Base-by-base conservation (phyloP, 2,888 invertebrate genomes). In the Boloria euphrosyne region DNA sequence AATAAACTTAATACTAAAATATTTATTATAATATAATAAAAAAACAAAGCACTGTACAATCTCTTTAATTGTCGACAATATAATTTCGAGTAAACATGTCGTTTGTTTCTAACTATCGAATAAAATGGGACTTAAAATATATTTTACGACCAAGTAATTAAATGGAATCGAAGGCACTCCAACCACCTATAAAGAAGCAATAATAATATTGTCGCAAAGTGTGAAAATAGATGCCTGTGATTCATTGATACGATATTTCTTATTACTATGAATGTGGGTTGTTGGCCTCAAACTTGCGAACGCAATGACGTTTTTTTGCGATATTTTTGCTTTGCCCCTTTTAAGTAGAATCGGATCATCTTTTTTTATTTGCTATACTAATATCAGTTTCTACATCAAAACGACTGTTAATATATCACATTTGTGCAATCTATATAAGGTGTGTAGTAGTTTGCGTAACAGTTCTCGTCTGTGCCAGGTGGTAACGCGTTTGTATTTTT, bases 211-310 rank as follows among this genome's bases (percentile, higher is more conserved):
- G 68, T 65, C 61, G 62, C 57, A 43, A 51, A 58, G 57, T 65
- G 67, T 67, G 50, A 57, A 69, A 66, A 71, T 71, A 69, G 68
- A 65, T 38, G 38, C 18, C 57, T 49, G 62, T 65, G 70, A 63
- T 69, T 64, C 65, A 65, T 71, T 65, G 65, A 66, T 65, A 62
- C 68, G 55, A 47, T 64, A 52, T 63, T 62, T 58, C 55, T 68
- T 47, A 49, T 65, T 62, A 65, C 65, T 59, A 68, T 65, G 47
- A 68, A 68, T 68, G 65, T 65, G 62, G 68, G 62, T 64, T 59
- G 62, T 65, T 68, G 65, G 62, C 68, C 68, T 68, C 68, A 68
- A 68, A 68, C 65, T 61, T 62, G 62, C 62, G 49, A 64, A 46
- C 49, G 53, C 58, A 65, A 68, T 62, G 65, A 65, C 65, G 65